Conservation (phyloP, 2,113 vertebrate genomes). For the Sminthopsis crassicaudata region DNA sequence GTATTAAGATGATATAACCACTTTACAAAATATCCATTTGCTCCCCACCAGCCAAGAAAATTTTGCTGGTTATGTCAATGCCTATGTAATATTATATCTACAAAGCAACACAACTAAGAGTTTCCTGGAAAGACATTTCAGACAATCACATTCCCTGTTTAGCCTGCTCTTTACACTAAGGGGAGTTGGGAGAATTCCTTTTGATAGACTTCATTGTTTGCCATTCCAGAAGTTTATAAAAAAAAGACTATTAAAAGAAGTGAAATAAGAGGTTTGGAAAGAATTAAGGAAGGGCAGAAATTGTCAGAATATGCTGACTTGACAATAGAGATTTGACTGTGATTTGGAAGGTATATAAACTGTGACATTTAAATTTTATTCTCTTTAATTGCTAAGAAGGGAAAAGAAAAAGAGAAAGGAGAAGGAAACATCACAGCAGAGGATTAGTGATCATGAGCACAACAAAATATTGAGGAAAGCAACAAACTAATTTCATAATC, state of each 20-base stretch:
- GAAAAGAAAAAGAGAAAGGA: not conserved
- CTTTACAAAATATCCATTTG: not conserved
- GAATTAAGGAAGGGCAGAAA: not conserved
- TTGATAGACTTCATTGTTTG: not conserved
- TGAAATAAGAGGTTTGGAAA: not conserved
- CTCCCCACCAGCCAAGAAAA: not conserved
- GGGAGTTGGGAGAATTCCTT: not conserved
- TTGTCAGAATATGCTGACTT: not conserved
- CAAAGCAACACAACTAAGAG: not conserved
- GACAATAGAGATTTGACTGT: not conserved
- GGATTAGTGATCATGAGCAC: not conserved
- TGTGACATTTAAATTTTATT: not conserved
- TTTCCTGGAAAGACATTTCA: not conserved
- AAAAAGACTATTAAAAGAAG: not conserved
- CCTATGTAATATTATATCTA: not conserved
- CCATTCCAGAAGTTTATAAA: not conserved
- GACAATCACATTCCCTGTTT: not conserved
- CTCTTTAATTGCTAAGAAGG: not conserved
- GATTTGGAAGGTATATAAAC: not conserved
- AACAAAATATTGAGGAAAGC: not conserved
- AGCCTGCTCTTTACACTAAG: not conserved
- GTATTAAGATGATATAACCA: not conserved
- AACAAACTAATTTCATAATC: not conserved
- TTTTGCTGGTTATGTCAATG: not conserved
- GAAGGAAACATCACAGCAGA: not conserved